These are phyloP conservation scores for Diarsia rubi DNA, from an alignment of 2,888 invertebrate species.

Conservation along the genomic window DNA sequence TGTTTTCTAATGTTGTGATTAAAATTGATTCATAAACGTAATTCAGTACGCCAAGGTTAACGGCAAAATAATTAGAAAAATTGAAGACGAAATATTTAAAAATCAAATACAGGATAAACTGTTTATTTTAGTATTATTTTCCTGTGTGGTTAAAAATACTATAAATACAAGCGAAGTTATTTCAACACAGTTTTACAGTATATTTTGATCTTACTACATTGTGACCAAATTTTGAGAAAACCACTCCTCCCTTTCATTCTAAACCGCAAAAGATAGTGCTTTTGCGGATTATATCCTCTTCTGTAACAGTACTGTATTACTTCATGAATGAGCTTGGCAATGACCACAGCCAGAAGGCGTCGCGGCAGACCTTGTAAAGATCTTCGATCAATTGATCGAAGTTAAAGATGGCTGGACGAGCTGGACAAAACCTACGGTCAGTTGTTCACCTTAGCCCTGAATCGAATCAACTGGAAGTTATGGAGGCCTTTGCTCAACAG, in stretches of 20 bases:
- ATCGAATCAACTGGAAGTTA: not conserved
- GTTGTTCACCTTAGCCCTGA: not conserved
- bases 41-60: constrained; percentile 5
- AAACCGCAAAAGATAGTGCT: not conserved
- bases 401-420: not conserved
- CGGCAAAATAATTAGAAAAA: not conserved
- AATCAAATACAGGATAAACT: not conserved
- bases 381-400: no score
- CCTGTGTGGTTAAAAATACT: not conserved
- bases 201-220: not conserved
- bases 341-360: not conserved
- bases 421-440: not conserved
- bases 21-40: constrained; percentile 14
- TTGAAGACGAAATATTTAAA: not conserved
- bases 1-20: constrained; percentile 10
- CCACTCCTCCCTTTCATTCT: not conserved
- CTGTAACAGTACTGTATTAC: not conserved
- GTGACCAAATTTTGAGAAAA: not conserved
- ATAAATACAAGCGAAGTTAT: not conserved
- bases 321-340: not conserved
- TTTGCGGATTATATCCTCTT: no score
- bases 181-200: not conserved
- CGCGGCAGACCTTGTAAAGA: not conserved
- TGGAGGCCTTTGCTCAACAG: not conserved
- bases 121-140: constrained; percentile 4